Base-by-base conservation (phyloP, 2,113 vertebrate species). In the Dasypus novemcinctus region DNA sequence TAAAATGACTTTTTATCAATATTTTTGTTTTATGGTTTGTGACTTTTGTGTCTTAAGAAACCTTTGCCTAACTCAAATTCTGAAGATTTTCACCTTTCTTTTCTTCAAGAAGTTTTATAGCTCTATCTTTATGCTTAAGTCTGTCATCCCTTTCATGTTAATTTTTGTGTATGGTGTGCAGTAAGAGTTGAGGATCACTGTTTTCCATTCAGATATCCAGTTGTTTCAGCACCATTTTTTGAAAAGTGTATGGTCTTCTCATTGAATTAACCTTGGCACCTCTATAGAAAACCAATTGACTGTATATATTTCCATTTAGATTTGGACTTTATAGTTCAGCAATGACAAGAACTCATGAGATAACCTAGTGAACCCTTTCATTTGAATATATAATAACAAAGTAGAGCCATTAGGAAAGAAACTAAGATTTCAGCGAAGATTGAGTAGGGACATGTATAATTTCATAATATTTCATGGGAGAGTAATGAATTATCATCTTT, bases 11-110 rank as follows among this genome's bases (percentile, higher is more conserved):
- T 4, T 52, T 66, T 76, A 84, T 49, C 49, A 87, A 38, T 43
- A 61, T 85, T 92, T 96, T 90, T 81, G 29, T 92, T 95, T 94
- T 46, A 83, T 87, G 15, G 72, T 64, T 76, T 81, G 31, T 75
- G 46, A 49, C 11, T 49, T 49, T 49, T 49, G 46, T 49, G 46
- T 49, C 46, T 49, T 49, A 49, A 49, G 46, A 49, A 49, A 49
- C 46, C 46, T 49, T 49, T 49, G 46, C 46, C 46, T 49, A 49
- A 49, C 46, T 11, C 46, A 49, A 49, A 49, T 49, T 9, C 46
- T 49, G 46, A 49, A 49, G 46, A 49, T 49, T 49, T 49, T 49
- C 46, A 10, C 46, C 46, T 49, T 49, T 49, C 8, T 49, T 49
- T 49, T 49, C 46, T 49, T 11, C 46, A 10, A 49, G 46, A 49